Percentiles rank a stretch among this genome's conserved stretches.
Conservation (phyloP, 2,113 vertebrate species). For the Ptilonorhynchus violaceus region DNA sequence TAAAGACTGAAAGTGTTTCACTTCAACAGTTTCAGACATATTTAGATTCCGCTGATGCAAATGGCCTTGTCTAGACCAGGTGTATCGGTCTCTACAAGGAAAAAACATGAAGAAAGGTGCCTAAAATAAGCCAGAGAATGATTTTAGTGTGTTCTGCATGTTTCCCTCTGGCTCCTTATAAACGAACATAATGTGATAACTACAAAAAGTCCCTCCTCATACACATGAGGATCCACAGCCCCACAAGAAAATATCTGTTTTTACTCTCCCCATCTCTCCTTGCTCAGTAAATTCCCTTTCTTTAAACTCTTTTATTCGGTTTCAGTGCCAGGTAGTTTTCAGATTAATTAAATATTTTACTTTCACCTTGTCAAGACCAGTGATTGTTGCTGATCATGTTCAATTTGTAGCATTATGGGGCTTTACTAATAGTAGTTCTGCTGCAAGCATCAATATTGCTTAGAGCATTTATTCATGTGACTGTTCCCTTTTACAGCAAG, state of each 20-base stretch:
- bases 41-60: background rate
- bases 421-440: background rate
- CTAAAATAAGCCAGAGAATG: background rate
- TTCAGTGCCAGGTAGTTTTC: background rate
- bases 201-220: background rate
- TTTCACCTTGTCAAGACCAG: background rate
- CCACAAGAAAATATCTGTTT: background rate
- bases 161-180: background rate
- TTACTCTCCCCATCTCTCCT: background rate
- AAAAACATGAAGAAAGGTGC: background rate
- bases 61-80: background rate
- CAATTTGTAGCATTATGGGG: background rate
- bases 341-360: background rate
- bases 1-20: background rate
- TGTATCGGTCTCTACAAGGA: background rate
- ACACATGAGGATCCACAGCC: background rate
- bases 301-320: background rate
- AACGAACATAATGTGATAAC: background rate
- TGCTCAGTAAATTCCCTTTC: background rate
- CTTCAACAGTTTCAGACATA: background rate
- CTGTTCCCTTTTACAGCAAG: background rate
- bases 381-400: background rate
- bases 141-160: fast-evolving
- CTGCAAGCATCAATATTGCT: background rate
- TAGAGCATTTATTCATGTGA: background rate